Evolutionary conservation across 2,113 vertebrate genomes (phyloP), one percentile per base, ranked within the genome.

Genomic region (Andinoacara biseriatus): DNA sequence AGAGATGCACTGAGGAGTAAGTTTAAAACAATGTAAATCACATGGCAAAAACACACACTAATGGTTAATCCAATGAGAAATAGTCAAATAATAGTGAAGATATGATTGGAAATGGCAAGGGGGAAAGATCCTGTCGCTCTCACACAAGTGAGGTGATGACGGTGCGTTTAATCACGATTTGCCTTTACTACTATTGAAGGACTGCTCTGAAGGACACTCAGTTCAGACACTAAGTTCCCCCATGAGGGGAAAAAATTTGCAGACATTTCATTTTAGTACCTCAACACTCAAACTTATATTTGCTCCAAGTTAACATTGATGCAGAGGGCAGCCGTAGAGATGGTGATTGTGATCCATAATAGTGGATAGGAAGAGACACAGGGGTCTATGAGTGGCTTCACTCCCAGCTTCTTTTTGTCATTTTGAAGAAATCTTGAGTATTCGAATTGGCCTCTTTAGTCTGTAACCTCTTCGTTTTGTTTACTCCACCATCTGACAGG

Each of bases 131-230:
- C 18, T n/a, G 56, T 67, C 78, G 11, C 38, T 59, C 20, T 63
- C 24, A 40, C 7, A 22, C 31, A 20, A 77, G 58, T 86, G 33
- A 13, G 69, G 33, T 57, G 86, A 81, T 89, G 78, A 82, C 77
- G 74, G 78, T 38, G 74, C 38, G 79, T 90, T 91, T 89, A 86
- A 86, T 80, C 3, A 43, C 22, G 35, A 76, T 59, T 88, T 83
- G 80, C 76, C 76, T 83, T 78, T 14, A 52, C 43, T 77, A 4
- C 74, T 4, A 61, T 18, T 83, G 86, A 86, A 84, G 86, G 84
- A 90, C 76, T 29, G 61, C 82, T 87, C 67, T 89, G 85, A 93
- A 91, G 91, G 80, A 92, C 75, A 91, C 83, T 86, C 84, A 58
- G 77, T 74, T 85, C 17, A 72, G 52, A 79, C 88, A 78, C 85